Evolutionary conservation across 64 coral and sea anemone genomes (phyloP), one percentile per base, ranked within the genome.

Genomic region (Dendrophyllia cribrosa): DNA sequence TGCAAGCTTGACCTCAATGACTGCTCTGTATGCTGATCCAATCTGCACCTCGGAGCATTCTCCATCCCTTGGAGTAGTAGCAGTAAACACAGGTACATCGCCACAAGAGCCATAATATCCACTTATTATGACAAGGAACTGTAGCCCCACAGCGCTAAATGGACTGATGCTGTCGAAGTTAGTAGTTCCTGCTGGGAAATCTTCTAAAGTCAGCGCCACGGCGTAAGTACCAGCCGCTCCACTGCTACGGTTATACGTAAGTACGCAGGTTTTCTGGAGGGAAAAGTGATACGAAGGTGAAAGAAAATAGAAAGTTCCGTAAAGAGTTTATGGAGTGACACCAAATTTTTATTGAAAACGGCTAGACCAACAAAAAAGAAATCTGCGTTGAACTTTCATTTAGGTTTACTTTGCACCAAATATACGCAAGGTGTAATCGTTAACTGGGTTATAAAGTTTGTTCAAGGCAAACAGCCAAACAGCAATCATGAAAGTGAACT

Each of bases 161-260:
- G 78, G 78, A 43, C 5, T 81, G 12, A 81, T 25, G 3, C 24
- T 46, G 14, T 2, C 24, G 43, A 81, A 81, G 25, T 81, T 34
- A 34, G 78, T 62, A 19, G 78, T 81, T 46, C 78, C 78, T 43
- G 78, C 34, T 63, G 78, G 78, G 7, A 81, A 81, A 23, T 81
- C 78, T 46, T 81, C 58, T 81, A 81, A 59, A 14, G 78, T 63
- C 24, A 62, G 43, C 19, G 78, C 78, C 17, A 58, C 26, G 6
- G 58, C 78, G 17, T 58, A 76, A 52, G 49, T 52, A 9, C 74
- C 74, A 52, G 19, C 19, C n/a, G 74, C 20, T 20, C n/a, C 17
- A 22, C 2, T 0, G 16, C 5, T 9, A 6, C 74, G 49, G 9
- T 76, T 47, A 21, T 76, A 76, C 9, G 43, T 53, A 49, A 76